Percentiles rank a stretch among this genome's conserved stretches.
Conservation (phyloP, 2,888 invertebrate genomes). For the Acanthosepion pharaonis region DNA sequence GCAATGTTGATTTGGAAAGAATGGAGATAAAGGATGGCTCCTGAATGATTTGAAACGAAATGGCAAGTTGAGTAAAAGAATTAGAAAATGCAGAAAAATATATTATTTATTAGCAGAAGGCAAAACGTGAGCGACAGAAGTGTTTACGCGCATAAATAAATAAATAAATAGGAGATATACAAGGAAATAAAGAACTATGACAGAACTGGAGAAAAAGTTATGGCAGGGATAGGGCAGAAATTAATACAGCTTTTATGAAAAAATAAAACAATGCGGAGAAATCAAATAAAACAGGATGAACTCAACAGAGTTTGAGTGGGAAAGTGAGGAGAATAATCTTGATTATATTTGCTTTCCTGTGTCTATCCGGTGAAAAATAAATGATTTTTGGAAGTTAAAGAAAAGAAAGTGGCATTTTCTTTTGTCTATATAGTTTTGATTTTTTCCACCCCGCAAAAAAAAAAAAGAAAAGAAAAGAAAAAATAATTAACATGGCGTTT, state of each 20-base stretch:
- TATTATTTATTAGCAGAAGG: background rate
- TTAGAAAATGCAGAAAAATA: background rate
- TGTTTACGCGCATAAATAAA: no score
- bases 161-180: no score
- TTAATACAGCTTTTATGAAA: background rate
- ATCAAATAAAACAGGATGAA: background rate
- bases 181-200: no score
- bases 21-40: background rate
- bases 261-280: background rate
- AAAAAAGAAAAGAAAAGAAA: background rate
- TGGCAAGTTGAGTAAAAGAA: accelerated
- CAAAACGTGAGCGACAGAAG: background rate
- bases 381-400: background rate
- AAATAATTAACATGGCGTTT: background rate
- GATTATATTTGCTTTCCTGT: background rate
- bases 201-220: no score
- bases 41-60: no score
- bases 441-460: no score
- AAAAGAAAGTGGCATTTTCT: background rate
- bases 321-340: background rate
- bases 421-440: no score
- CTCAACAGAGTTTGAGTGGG: background rate
- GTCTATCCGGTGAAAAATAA: background rate
- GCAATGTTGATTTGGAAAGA: background rate
- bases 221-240: no score